Conservation (phyloP, 2,797 vertebrate genomes). For the Galago senegalensis region DNA sequence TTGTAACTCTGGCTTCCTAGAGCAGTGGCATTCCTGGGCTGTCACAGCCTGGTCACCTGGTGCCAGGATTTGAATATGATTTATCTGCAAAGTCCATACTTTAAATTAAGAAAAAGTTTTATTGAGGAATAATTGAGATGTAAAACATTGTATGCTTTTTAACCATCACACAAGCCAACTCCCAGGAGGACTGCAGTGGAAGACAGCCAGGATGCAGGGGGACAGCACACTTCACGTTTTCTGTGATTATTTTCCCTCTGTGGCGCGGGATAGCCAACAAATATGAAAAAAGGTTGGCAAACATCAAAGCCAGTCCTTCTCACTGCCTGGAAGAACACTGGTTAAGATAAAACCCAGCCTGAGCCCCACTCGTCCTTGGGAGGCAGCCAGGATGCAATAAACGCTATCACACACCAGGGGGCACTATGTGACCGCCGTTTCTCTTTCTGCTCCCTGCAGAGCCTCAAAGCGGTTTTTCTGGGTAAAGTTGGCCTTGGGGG, state of each 20-base stretch:
- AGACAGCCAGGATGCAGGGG: neutral
- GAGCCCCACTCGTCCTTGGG: neutral
- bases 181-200: neutral
- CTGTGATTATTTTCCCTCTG: neutral
- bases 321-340: neutral
- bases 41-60: neutral
- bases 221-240: neutral
- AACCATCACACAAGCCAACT: neutral
- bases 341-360: accelerated
- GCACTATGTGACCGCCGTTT: slow-evolving; percentile 28
- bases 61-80: neutral
- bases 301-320: neutral
- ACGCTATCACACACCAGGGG: neutral
- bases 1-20: neutral
- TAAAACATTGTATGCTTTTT: neutral
- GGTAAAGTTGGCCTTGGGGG: too few relatives aligned
- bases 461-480: neutral
- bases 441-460: accelerated
- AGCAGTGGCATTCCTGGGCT: accelerated
- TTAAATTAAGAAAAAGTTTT: neutral
- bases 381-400: neutral
- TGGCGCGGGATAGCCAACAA: neutral
- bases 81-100: neutral
- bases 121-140: neutral
- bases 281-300: neutral